A percentile compares a stretch with the other conserved stretches of the same genome.
These are phyloP conservation scores for Anthopleura sola DNA, from an alignment of 64 coral and sea anemone species.

Conservation along the genomic window DNA sequence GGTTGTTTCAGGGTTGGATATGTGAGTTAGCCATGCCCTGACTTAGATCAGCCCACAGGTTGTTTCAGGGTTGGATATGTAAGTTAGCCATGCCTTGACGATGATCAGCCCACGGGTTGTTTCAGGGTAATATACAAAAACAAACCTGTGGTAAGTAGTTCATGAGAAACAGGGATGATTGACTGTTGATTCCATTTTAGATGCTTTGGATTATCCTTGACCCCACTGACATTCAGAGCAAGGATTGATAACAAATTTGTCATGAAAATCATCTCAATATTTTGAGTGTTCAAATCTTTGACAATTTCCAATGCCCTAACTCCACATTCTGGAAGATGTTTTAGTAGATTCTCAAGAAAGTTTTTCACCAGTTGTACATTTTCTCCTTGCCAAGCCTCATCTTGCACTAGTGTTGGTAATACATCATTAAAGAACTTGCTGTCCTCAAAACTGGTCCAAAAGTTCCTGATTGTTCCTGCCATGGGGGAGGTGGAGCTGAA, in stretches of 20 bases:
- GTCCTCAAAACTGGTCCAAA: slow-evolving; percentile 9
- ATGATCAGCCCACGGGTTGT: too few relatives aligned
- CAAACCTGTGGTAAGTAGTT: slow-evolving; percentile 57
- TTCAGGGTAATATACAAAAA: too few relatives aligned
- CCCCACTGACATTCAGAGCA: slow-evolving; percentile 40
- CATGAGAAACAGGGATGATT: slow-evolving; percentile 38
- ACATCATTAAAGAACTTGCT: slow-evolving; percentile 21
- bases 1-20: too few relatives aligned
- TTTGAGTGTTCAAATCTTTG: slow-evolving; percentile 2
- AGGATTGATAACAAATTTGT: slow-evolving; percentile 32
- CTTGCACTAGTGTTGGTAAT: slow-evolving; percentile 13
- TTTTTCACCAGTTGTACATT: slow-evolving; percentile 6
- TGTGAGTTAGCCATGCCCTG: too few relatives aligned
- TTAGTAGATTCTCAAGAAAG: slow-evolving; percentile 42
- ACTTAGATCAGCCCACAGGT: too few relatives aligned
- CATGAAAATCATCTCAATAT: slow-evolving; percentile 26
- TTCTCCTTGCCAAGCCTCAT: background rate
- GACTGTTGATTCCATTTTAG: slow-evolving; percentile 61
- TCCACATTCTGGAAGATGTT: slow-evolving; percentile 33
- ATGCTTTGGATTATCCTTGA: slow-evolving; percentile 13
- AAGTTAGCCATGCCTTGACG: too few relatives aligned
- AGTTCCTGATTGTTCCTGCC: slow-evolving; percentile 19
- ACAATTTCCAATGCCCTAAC: slow-evolving; percentile 20
- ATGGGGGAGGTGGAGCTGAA: background rate
- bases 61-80: too few relatives aligned